phyloP scores from a whole-genome alignment of 30 jellyfish, hydroid and myxozoan genomes.

The Calvadosia cruxmelitensis region DNA sequence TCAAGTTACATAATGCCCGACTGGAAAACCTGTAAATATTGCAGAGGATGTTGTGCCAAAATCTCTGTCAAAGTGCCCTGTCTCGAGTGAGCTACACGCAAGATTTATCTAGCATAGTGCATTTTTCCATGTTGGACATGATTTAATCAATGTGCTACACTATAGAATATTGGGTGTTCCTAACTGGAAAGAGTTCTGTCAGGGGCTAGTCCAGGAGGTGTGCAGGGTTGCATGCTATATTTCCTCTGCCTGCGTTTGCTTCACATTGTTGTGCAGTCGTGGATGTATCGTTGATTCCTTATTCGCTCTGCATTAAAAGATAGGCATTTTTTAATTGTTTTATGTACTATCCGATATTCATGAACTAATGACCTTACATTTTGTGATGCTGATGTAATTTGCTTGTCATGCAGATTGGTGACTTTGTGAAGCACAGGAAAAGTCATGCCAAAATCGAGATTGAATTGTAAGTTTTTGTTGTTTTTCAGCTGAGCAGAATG shows the following conservation, averaged over 20 bases:
- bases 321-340: no score
- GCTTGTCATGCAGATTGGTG: constrained; percentile 39
- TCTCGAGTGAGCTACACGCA: neutral
- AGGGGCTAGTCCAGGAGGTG: no score
- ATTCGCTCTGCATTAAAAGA: no score
- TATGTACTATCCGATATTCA: no score
- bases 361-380: no score
- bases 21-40: neutral
- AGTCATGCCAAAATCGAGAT: constrained; percentile 67
- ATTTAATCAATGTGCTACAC: no score
- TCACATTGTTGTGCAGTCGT: no score
- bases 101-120: neutral
- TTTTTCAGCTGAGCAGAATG: neutral
- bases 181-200: no score
- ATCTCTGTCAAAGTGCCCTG: neutral
- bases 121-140: neutral
- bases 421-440: constrained; percentile 75
- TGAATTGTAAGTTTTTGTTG: constrained; percentile 44
- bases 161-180: no score
- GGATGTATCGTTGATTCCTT: no score
- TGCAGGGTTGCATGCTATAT: neutral
- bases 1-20: neutral
- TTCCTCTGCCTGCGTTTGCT: neutral
- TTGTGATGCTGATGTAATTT: neutral
- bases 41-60: neutral